Evolutionary conservation across 1,140 invertebrate genomes (phyloP).

Genomic region (Gonioctena quinquepunctata): DNA sequence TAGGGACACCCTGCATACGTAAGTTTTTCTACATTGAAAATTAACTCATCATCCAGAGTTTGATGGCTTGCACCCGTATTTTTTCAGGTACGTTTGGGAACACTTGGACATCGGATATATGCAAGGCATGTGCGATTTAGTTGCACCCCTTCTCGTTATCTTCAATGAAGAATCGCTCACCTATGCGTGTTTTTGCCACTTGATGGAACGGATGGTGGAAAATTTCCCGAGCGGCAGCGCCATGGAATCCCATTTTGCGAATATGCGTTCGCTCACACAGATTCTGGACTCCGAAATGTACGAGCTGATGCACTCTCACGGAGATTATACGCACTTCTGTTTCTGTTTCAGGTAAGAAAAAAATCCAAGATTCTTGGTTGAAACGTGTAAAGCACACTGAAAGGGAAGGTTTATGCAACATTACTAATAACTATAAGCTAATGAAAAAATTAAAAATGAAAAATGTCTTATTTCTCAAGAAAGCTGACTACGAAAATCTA

Average conservation of each 20-base stretch:
- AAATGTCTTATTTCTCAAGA: too few relatives aligned
- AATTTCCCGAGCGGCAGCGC: slow-evolving; percentile 93
- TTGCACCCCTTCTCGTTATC: slow-evolving; percentile 88
- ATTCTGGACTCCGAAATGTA: slow-evolving; percentile 93
- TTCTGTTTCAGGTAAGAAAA: slow-evolving; percentile 76
- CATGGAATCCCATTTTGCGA: slow-evolving; percentile 94
- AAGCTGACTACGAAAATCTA: too few relatives aligned
- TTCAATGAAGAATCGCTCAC: slow-evolving; percentile 91
- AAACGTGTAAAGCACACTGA: slow-evolving; percentile 68
- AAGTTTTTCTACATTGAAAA: too few relatives aligned
- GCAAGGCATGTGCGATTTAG: slow-evolving; percentile 95
- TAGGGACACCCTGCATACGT: too few relatives aligned
- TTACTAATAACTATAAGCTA: background rate
- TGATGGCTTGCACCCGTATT: too few relatives aligned
- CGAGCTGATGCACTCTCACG: slow-evolving; percentile 91
- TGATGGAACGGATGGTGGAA: slow-evolving; percentile 87
- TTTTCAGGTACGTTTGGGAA: slow-evolving; percentile 94
- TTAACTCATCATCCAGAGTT: too few relatives aligned
- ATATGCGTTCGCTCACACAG: slow-evolving; percentile 86
- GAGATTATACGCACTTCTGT: slow-evolving; percentile 96
- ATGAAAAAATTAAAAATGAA: too few relatives aligned
- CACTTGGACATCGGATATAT: slow-evolving; percentile 88
- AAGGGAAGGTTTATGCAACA: background rate
- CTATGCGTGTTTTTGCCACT: slow-evolving; percentile 86
- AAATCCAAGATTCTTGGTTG: slow-evolving; percentile 61